Base-by-base conservation (phyloP, 2,113 vertebrate genomes). In the Arizona elegans region DNA sequence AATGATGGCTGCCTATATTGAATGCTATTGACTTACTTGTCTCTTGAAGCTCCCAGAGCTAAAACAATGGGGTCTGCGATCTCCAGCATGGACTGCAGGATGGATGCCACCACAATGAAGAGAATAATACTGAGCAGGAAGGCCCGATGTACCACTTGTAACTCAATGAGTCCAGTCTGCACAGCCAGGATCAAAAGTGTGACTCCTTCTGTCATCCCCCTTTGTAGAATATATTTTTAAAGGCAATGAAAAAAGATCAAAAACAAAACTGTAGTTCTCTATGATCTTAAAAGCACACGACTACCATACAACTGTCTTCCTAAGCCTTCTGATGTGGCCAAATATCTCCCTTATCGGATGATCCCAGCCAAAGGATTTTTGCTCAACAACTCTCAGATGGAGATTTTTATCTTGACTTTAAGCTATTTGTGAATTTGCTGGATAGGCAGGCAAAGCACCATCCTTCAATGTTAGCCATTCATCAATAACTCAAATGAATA, bases 91-190 rank as follows among this genome's bases (percentile, higher is more conserved):
- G 99, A 99, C 97, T 99, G 99, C 19, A 99, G 98, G 92, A 99
- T 99, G 93, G 99, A 99, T 38, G 99, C 99, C 50, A 99, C 99
- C 43, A 99, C 99, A 86, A 99, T 99, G 97, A 99, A 99, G 94
- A 99, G 99, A 97, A 99, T 99, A 96, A 99, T 99, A 96, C 99
- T 99, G 94, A 99, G 99, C 62, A 99, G 98, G 97, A 99, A 99
- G 0, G 99, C 99, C 95, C 99, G 97, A 96, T 99, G 99, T 91
- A 99, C 99, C 50, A 99, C 99, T 97, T 99, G 99, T 33, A 99
- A 98, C 94, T 99, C 99, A 91, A 99, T 99, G 93, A 99, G 98
- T 58, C 99, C 99, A 0, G 99, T 99, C 97, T 99, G 99, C 50
- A 99, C 99, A 0, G 99, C 99, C 90, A 99, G 98, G 96, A 99